phyloP scores from a whole-genome alignment of 2,797 vertebrate species.

The Sphenopsis melanotis region DNA sequence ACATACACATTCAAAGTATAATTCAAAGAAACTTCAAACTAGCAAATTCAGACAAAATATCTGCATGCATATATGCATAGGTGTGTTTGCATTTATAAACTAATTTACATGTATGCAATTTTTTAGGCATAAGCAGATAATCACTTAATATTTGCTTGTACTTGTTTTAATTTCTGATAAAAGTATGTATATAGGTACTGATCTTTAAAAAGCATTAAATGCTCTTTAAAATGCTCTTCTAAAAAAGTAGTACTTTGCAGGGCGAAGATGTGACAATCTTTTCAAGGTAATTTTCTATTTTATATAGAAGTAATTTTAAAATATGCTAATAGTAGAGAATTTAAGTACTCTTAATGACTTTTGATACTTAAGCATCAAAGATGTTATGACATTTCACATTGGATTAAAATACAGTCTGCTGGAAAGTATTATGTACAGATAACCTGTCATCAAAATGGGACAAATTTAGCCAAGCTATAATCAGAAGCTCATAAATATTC shows the following conservation, averaged over 20 bases:
- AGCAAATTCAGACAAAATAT: background rate
- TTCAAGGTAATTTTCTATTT: background rate
- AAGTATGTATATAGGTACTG: background rate
- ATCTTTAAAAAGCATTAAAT: background rate
- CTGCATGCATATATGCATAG: background rate
- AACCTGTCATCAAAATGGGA: background rate
- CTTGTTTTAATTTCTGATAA: background rate
- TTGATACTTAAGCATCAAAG: background rate
- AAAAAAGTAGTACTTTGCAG: background rate
- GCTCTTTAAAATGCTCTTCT: background rate
- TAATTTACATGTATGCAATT: background rate
- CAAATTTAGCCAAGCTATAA: background rate
- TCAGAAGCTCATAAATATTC: background rate
- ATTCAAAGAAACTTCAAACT: background rate
- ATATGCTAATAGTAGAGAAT: background rate
- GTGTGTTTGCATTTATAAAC: background rate
- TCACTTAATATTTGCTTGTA: background rate
- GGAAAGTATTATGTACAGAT: background rate
- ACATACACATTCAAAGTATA: background rate
- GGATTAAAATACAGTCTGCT: background rate
- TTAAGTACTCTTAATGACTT: background rate
- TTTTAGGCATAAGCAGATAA: background rate
- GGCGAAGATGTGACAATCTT: background rate
- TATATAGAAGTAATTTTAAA: background rate
- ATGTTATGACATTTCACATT: background rate